These are phyloP conservation scores for Otus sunia DNA, from an alignment of 2,113 vertebrate species.

Conservation along the genomic window DNA sequence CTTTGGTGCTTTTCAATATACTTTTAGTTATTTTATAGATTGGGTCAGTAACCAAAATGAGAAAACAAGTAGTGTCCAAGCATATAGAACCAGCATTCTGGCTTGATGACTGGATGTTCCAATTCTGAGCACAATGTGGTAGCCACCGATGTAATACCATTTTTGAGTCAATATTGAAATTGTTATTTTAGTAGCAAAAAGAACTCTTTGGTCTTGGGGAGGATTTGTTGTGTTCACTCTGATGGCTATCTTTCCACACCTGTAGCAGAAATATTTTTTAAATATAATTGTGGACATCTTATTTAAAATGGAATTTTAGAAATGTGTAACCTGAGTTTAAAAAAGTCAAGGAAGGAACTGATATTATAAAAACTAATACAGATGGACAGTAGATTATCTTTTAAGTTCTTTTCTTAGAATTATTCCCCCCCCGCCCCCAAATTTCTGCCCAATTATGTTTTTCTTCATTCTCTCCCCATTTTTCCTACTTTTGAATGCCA, in stretches of 20 bases:
- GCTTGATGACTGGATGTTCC: background rate
- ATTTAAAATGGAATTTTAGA: background rate
- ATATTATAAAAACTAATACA: background rate
- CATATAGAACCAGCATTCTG: background rate
- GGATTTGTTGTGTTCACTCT: background rate
- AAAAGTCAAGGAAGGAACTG: background rate
- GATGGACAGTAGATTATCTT: background rate
- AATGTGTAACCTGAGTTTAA: background rate
- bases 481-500: background rate
- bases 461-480: background rate
- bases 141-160: background rate
- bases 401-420: background rate
- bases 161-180: background rate
- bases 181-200: background rate
- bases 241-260: background rate
- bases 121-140: accelerated
- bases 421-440: background rate
- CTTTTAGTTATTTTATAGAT: background rate
- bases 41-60: background rate
- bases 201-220: background rate
- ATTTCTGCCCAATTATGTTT: background rate
- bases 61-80: background rate
- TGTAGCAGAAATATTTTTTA: background rate
- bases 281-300: background rate
- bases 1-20: background rate